Evolutionary conservation across 2,797 vertebrate species (phyloP), one percentile per base, ranked within the genome.

Genomic region (Leuciscus waleckii): DNA sequence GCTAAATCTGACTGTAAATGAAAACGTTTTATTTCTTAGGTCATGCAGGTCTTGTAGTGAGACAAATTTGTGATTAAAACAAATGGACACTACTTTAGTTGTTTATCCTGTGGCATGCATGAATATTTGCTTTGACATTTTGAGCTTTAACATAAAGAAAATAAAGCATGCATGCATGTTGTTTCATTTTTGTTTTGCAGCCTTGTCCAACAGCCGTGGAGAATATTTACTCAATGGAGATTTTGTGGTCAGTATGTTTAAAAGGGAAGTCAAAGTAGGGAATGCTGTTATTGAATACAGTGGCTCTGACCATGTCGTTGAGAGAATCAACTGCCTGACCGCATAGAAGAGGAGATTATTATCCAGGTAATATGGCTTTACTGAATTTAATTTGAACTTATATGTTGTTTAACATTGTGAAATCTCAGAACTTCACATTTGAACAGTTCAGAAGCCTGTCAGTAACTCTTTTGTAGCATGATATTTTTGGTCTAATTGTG

Each of bases 181-280:
- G 65, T 79, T 86, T 87, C 74, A 85, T 81, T 89, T 67, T 89
- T 76, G 91, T 90, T 92, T 90, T 88, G 49, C 94, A 99, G 98
- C 98, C 89, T 95, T 99, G 92, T 97, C 98, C 88, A 98, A 96
- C 93, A 97, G 96, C 91, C 96, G 95, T 89, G 98, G 96, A 90
- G 98, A 98, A 93, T 99, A 97, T 95, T 95, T 99, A 93, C 96
- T 99, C 81, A 99, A 99, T 82, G 98, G 98, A 89, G 96, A 99
- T 90, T 99, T 98, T 92, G 97, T 99, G 89, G 98, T 99, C 94
- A 98, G 97, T 90, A 99, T 99, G 98, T 98, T 98, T 94, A 99
- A 99, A 96, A 98, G 96, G 96, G 98, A 99, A 96, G 97, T 99
- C 91, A 99, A 96, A 92, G 92, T 99, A 86, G 97, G 97, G 88